These are phyloP conservation scores for Conopomorpha cramerella DNA, from an alignment of 1,140 invertebrate genomes.

Conservation along the genomic window DNA sequence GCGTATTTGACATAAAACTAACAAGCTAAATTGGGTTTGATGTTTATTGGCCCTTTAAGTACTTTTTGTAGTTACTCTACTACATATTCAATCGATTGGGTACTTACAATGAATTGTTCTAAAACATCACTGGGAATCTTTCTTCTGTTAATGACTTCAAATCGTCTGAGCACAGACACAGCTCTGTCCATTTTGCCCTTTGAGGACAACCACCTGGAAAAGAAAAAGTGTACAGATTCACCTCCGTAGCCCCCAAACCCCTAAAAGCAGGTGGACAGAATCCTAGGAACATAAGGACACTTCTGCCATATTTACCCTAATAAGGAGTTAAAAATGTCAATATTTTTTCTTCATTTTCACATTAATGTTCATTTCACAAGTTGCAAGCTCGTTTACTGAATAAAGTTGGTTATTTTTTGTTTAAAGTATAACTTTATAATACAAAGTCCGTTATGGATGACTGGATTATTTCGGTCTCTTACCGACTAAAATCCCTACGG, in stretches of 20 bases:
- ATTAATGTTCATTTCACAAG: too few relatives aligned
- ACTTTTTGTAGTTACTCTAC: background rate
- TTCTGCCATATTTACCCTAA: too few relatives aligned
- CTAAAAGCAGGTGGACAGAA: too few relatives aligned
- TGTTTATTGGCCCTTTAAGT: background rate
- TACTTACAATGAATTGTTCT: slow-evolving; percentile 68
- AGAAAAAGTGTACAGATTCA: too few relatives aligned
- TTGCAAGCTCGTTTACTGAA: too few relatives aligned
- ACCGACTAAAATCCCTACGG: background rate
- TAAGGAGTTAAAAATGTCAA: background rate
- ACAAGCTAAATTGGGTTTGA: too few relatives aligned
- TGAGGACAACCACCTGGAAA: slow-evolving; percentile 58
- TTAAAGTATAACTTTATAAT: background rate
- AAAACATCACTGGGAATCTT: slow-evolving; percentile 71
- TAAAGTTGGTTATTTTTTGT: too few relatives aligned
- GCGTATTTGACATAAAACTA: too few relatives aligned
- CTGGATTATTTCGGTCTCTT: background rate
- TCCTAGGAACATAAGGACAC: too few relatives aligned
- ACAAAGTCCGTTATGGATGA: background rate
- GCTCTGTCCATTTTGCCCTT: slow-evolving; percentile 69
- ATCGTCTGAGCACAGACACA: slow-evolving; percentile 70
- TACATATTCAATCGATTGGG: background rate
- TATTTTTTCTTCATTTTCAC: too few relatives aligned
- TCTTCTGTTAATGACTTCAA: slow-evolving; percentile 76
- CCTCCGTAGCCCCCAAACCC: too few relatives aligned